Evolutionary conservation across 2,888 invertebrate species (phyloP).

Genomic region (Allacma fusca): DNA sequence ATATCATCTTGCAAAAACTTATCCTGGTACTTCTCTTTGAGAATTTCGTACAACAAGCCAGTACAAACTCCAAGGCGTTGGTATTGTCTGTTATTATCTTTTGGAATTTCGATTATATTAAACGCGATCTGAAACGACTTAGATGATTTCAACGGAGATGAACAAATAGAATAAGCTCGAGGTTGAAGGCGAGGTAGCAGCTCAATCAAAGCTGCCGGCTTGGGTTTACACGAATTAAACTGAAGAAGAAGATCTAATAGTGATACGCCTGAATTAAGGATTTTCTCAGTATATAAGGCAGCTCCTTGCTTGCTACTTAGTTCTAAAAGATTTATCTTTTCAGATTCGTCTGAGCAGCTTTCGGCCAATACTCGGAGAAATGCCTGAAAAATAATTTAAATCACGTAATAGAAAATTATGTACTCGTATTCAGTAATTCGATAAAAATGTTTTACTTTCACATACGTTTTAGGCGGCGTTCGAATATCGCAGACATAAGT

Average conservation of each 20-base stretch:
- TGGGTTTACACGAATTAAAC: constrained; percentile 76
- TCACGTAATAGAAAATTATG: no score
- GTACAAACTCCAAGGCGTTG: constrained; percentile 75
- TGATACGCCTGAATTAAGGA: constrained; percentile 70
- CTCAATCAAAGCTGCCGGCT: constrained; percentile 72
- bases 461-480: no score
- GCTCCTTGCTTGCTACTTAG: constrained; percentile 77
- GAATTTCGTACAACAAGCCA: constrained; percentile 70
- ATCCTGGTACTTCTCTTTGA: constrained; percentile 42
- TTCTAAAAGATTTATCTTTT: constrained; percentile 72
- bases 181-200: constrained; percentile 78
- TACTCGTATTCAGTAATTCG: no score
- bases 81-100: constrained; percentile 64
- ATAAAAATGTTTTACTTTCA: no score
- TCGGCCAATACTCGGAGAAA: constrained; percentile 75
- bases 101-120: constrained; percentile 69
- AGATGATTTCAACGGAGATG: constrained; percentile 67
- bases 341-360: constrained; percentile 69
- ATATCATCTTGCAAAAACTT: neutral
- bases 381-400: constrained; percentile 67
- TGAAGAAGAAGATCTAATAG: constrained; percentile 73
- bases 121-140: constrained; percentile 73
- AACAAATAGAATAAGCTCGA: constrained; percentile 81
- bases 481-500: no score
- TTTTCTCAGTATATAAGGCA: constrained; percentile 69